Evolutionary conservation across 2,888 invertebrate genomes (phyloP), one percentile per base, ranked within the genome.

Genomic region (Serrognathus titanus): DNA sequence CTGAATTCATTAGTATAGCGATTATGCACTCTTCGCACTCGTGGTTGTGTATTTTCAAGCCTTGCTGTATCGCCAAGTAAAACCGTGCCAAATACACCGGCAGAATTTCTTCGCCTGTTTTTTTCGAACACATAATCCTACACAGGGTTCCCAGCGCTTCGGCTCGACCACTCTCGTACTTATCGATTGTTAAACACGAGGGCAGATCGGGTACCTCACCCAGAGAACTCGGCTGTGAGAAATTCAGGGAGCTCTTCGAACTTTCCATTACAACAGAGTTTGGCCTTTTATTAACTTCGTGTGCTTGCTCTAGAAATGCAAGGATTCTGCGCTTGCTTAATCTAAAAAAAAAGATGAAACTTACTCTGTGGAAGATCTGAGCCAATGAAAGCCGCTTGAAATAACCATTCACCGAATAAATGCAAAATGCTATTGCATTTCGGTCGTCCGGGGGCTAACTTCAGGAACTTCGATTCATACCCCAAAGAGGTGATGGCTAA

Each of bases 71-170:
- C 3, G 94, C 92, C 69, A 95, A 86, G 78, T 96, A 97, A 79
- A 97, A 95, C 48, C 97, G 83, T 8, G 97, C 94, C 68, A 97
- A 82, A 80, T 98, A 98, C 1, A 90, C 91, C 1, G 96, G 93
- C 52, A 94, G 81, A 66, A 99, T 94, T 71, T 91, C 90, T 80
- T 97, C 97, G 40, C 92, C 92, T 1, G 95, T 94, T 78, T 94
- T 94, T 79, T 96, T 96, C 0, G 97, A 90, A 76, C 95, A 97
- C 75, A 99, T 90, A 72, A 98, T 94, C 69, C 97, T 85, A 76
- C 98, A 98, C 16, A 99, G 79, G 2, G 97, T 90, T 16, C 97
- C 98, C 68, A 97, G 83, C 0, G 98, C 97, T 78, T 96, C 95
- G 0, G 98, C 97, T 57, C 94, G 85, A 1, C 98, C 90, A 60